Evolutionary conservation across 2,888 invertebrate species (phyloP).

Genomic region (Sycophila texana): DNA sequence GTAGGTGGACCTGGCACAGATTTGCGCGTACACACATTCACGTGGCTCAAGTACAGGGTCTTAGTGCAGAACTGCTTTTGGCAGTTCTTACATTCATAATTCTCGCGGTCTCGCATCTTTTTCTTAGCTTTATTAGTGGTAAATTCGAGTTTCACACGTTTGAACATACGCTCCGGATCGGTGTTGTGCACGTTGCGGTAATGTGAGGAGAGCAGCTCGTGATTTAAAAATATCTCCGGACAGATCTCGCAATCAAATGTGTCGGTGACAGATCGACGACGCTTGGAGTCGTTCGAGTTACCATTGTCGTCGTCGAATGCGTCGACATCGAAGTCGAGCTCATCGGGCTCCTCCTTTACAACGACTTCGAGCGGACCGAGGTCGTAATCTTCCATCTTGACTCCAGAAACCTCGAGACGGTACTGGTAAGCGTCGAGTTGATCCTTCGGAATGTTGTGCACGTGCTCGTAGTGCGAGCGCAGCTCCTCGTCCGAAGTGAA

Average conservation of each 20-base stretch:
- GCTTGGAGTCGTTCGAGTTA: conserved; percentile 64
- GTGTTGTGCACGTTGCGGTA: conserved; percentile 72
- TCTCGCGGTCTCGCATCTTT: conserved; percentile 64
- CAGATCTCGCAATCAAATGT: conserved; percentile 73
- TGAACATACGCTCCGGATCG: conserved; percentile 67
- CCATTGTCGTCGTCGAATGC: conserved; percentile 62
- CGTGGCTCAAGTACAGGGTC: conserved; percentile 70
- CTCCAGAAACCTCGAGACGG: conserved; percentile 63
- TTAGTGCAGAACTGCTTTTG: conserved; percentile 71
- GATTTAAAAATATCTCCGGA: conserved; percentile 71
- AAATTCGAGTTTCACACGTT: conserved; percentile 56
- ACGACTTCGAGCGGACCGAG: conserved; percentile 60
- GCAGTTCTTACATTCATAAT: conserved; percentile 71
- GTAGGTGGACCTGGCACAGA: conserved; percentile 44
- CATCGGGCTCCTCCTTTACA: conserved; percentile 72
- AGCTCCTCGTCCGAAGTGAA: conserved; percentile 77
- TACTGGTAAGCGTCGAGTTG: conserved; percentile 70
- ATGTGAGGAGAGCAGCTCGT: conserved; percentile 69
- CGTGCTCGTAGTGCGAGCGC: conserved; percentile 76
- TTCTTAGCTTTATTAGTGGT: conserved; percentile 53
- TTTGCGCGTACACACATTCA: conserved; percentile 66
- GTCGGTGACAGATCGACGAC: conserved; percentile 64
- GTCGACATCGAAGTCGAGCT: conserved; percentile 69
- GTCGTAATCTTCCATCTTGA: conserved; percentile 62
- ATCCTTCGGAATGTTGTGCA: conserved; percentile 74